A percentile compares a stretch with the other conserved stretches of the same genome.
These are phyloP conservation scores for Limenitis camilla DNA, from an alignment of 2,888 invertebrate genomes.

Conservation along the genomic window DNA sequence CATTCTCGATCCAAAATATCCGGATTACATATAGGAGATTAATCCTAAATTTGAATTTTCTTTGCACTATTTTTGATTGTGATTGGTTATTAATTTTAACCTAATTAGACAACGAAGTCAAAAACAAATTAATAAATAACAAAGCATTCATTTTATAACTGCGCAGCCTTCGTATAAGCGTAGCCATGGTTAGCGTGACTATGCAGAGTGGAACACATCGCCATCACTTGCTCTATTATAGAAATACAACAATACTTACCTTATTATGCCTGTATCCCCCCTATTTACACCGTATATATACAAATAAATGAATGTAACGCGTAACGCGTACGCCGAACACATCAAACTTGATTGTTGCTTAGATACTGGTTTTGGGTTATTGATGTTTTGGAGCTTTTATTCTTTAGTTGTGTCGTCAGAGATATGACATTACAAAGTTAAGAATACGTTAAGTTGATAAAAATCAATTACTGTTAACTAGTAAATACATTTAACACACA, in stretches of 20 bases:
- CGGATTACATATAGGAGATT: too few relatives aligned
- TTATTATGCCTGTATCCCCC: slow-evolving; percentile 13
- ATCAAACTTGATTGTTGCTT: slow-evolving; percentile 16
- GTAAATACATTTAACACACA: too few relatives aligned
- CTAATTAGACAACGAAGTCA: too few relatives aligned
- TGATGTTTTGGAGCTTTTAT: slow-evolving; percentile 9
- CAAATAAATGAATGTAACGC: slow-evolving; percentile 9
- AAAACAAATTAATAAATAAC: too few relatives aligned
- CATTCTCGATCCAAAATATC: too few relatives aligned
- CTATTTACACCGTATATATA: slow-evolving; percentile 19
- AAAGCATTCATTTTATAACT: too few relatives aligned
- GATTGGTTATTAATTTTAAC: too few relatives aligned
- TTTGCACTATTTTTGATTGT: too few relatives aligned
- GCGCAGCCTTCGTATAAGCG: not conserved
- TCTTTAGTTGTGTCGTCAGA: not conserved
- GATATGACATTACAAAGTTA: too few relatives aligned
- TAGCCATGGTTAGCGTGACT: not conserved
- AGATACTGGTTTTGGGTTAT: slow-evolving; percentile 18
- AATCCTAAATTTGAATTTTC: too few relatives aligned
- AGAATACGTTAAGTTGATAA: too few relatives aligned
- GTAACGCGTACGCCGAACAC: slow-evolving; percentile 1
- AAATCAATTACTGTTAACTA: too few relatives aligned
- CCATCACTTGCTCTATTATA: not conserved
- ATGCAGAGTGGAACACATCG: not conserved
- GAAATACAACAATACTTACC: slow-evolving; percentile 13